Evolutionary conservation across 2,888 invertebrate species (phyloP).

Genomic region (Drosophila conformis): DNA sequence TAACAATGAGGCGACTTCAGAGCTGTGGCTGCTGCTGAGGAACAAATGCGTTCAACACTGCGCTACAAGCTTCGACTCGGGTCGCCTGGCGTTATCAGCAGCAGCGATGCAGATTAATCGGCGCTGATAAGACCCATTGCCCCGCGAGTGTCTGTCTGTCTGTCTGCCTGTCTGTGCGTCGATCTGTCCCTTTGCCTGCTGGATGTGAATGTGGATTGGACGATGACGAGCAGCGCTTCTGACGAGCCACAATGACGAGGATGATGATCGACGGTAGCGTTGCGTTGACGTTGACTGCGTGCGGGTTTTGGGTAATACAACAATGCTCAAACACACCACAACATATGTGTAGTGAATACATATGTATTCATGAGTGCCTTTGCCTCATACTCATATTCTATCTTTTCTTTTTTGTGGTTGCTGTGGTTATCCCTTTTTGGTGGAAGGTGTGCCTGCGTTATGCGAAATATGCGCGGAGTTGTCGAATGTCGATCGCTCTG

Average conservation of each 20-base stretch:
- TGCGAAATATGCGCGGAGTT: conserved; percentile 81
- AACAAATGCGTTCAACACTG: conserved; percentile 64
- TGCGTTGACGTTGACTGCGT: conserved; percentile 66
- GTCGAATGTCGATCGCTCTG: conserved; percentile 56
- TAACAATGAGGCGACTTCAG: conserved; percentile 60
- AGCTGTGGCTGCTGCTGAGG: conserved; percentile 31
- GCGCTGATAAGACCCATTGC: conserved; percentile 71
- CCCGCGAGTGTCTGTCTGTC: conserved; percentile 46
- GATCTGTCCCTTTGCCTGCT: conserved; percentile 10
- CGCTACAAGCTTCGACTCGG: conserved; percentile 56
- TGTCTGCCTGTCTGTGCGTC: conserved; percentile 39
- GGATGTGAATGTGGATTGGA: conserved; percentile 15
- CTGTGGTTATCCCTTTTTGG: conserved; percentile 55
- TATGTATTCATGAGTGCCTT: conserved; percentile 21
- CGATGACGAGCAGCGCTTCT: conserved; percentile 63
- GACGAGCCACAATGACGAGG: conserved; percentile 57
- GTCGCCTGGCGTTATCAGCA: conserved; percentile 79
- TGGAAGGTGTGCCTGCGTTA: conserved; percentile 75
- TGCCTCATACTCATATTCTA: conserved; percentile 44
- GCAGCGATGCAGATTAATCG: conserved; percentile 82
- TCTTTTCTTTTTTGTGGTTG: conserved; percentile 36
- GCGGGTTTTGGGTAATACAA: conserved; percentile 59
- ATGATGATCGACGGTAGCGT: conserved; percentile 78
- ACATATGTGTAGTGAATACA: conserved; percentile 5
- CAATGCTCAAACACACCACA: conserved; percentile 21